A percentile compares a stretch with the other conserved stretches of the same genome.
These are phyloP conservation scores for Scolopax bukidnonensis DNA, from an alignment of 2,797 vertebrate species.

Conservation along the genomic window DNA sequence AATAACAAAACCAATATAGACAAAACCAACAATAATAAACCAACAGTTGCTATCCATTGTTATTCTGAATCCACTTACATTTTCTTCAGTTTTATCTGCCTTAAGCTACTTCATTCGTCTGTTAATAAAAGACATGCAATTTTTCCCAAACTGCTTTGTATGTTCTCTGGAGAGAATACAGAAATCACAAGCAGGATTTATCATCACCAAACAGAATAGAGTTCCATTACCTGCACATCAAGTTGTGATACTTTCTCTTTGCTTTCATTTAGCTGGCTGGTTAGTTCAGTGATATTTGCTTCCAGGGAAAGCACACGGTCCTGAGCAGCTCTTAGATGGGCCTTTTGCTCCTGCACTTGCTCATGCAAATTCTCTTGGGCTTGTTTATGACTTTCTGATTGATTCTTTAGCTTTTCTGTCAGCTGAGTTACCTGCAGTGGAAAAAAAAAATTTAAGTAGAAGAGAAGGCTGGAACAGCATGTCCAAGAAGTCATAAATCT, in stretches of 20 bases:
- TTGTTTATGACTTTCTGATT: conserved; percentile 98
- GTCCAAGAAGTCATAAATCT: background rate
- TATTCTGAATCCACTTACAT: background rate
- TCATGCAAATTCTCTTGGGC: conserved; percentile 96
- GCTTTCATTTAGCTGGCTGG: conserved; percentile 88
- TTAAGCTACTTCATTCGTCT: background rate
- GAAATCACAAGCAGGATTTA: background rate
- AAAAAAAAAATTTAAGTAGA: background rate
- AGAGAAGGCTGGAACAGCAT: background rate
- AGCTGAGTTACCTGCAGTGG: conserved; percentile 87
- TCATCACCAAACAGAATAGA: background rate
- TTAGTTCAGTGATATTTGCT: conserved; percentile 85
- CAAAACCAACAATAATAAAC: background rate
- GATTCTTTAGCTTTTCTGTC: conserved; percentile 96
- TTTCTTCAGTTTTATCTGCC: background rate
- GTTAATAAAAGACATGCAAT: background rate
- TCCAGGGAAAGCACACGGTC: conserved; percentile 91
- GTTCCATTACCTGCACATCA: conserved; percentile 88
- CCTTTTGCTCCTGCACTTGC: conserved; percentile 97
- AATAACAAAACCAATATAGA: background rate
- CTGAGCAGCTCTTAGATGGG: conserved; percentile 88
- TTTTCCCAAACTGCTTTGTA: background rate
- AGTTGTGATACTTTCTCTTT: conserved; percentile 93
- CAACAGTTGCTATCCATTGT: background rate
- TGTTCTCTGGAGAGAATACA: background rate